Conservation (phyloP, 1,140 invertebrate species). For the Drosophila takahashii region DNA sequence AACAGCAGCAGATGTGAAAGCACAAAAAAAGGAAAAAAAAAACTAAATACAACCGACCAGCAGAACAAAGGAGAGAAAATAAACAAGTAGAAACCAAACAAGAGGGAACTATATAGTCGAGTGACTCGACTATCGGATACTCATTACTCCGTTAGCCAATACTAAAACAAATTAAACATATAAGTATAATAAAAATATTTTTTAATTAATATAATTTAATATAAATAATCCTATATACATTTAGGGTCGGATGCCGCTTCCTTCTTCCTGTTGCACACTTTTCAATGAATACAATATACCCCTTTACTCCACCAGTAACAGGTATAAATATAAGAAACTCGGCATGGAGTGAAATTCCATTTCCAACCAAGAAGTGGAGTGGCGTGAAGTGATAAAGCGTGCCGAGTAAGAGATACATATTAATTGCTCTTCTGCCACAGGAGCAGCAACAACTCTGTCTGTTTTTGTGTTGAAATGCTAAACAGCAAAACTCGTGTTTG, state of each 20-base stretch:
- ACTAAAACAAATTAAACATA: too few relatives aligned
- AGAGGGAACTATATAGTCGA: too few relatives aligned
- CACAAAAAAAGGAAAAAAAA: constrained; percentile 4
- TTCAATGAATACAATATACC: too few relatives aligned
- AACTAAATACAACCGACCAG: constrained; percentile 16
- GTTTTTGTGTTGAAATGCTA: constrained; percentile 75
- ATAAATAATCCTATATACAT: too few relatives aligned
- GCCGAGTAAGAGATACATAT: constrained; percentile 80
- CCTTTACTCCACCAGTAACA: too few relatives aligned
- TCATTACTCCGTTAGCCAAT: too few relatives aligned
- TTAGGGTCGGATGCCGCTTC: too few relatives aligned
- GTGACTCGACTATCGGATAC: too few relatives aligned
- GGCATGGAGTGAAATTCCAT: constrained; percentile 37
- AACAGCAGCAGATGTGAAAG: constrained; percentile 37
- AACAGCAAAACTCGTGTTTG: constrained; percentile 58
- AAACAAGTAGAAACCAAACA: constrained; percentile 35
- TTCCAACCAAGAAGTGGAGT: constrained; percentile 9
- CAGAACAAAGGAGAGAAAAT: constrained; percentile 23
- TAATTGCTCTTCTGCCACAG: constrained; percentile 67
- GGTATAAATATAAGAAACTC: constrained; percentile 19
- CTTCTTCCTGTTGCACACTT: too few relatives aligned
- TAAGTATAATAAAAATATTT: too few relatives aligned
- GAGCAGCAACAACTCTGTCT: constrained; percentile 46
- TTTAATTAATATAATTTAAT: too few relatives aligned
- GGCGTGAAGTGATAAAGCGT: constrained; percentile 63